Conservation (phyloP, 2,797 vertebrate genomes). For the Xyrichtys novacula region DNA sequence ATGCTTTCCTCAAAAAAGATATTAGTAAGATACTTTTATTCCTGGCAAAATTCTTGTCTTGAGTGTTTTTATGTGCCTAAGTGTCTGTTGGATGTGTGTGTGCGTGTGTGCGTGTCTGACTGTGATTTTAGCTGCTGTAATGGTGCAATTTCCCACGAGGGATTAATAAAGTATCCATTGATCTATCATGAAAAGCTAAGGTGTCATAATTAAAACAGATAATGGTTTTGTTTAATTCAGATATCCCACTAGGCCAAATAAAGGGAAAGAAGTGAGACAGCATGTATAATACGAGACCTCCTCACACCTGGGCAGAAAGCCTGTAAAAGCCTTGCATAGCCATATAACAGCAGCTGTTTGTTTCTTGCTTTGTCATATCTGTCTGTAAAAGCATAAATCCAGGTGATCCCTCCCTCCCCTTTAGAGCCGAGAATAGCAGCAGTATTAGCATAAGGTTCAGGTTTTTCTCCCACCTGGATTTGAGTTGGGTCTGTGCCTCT, state of each 20-base stretch:
- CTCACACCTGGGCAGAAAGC: neutral
- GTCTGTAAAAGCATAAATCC: slow-evolving; percentile 13
- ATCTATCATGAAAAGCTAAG: neutral
- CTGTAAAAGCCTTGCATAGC: slow-evolving; percentile 5
- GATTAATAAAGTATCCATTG: too few relatives aligned
- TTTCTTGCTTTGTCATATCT: neutral
- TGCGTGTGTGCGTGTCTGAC: too few relatives aligned
- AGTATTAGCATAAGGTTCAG: neutral
- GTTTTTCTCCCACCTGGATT: slow-evolving; percentile 86
- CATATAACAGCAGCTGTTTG: neutral
- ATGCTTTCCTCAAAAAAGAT: too few relatives aligned
- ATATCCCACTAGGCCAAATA: neutral
- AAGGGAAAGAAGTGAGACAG: neutral
- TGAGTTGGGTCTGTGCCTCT: slow-evolving; percentile 90
- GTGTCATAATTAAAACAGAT: neutral
- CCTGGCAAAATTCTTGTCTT: too few relatives aligned
- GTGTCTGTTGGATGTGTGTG: too few relatives aligned
- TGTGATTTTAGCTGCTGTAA: too few relatives aligned
- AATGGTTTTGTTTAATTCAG: neutral
- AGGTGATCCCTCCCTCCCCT: neutral
- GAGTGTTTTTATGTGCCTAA: too few relatives aligned
- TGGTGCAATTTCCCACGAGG: too few relatives aligned
- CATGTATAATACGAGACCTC: neutral
- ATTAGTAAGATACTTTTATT: too few relatives aligned
- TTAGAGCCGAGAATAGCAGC: slow-evolving; percentile 4